Conservation (phyloP, 1,140 invertebrate genomes). For the Lordiphosa stackelbergi region DNA sequence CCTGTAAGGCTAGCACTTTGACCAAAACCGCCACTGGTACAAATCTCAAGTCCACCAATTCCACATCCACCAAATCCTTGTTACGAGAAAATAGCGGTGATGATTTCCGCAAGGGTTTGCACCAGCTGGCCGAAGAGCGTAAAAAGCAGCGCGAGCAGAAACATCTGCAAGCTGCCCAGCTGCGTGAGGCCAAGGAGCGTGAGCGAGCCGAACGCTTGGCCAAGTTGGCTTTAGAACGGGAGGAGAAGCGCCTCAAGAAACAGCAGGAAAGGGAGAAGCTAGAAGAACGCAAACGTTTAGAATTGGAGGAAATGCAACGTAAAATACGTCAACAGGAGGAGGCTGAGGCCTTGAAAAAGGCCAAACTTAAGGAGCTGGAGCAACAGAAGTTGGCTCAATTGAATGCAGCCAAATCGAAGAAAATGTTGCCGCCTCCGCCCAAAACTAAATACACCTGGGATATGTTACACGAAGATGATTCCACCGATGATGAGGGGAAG, state of each 20-base stretch:
- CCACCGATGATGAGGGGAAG: slow-evolving; percentile 79
- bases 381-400: slow-evolving; percentile 47
- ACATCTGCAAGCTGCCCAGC: slow-evolving; percentile 79
- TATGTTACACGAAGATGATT: slow-evolving; percentile 77
- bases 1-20: slow-evolving; percentile 51
- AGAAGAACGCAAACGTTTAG: too few species aligned
- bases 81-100: slow-evolving; percentile 66
- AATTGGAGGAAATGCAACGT: too few species aligned
- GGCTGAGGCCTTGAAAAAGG: slow-evolving; percentile 59
- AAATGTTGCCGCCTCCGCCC: slow-evolving; percentile 63
- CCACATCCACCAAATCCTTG: slow-evolving; percentile 50
- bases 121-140: slow-evolving; percentile 78
- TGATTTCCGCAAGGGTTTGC: slow-evolving; percentile 70
- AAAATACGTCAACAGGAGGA: too few species aligned
- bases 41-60: slow-evolving; percentile 43
- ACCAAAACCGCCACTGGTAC: slow-evolving; percentile 48
- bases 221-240: slow-evolving; percentile 80
- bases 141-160: slow-evolving; percentile 80
- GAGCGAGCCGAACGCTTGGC: slow-evolving; percentile 77
- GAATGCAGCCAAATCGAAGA: slow-evolving; percentile 37
- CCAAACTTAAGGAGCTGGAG: slow-evolving; percentile 70
- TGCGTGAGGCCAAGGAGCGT: slow-evolving; percentile 80
- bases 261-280: slow-evolving; percentile 76
- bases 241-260: slow-evolving; percentile 77
- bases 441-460: slow-evolving; percentile 50